Evolutionary conservation across 2,113 vertebrate species (phyloP), one percentile per base, ranked within the genome.

Genomic region (Syngnathoides biaculeatus): DNA sequence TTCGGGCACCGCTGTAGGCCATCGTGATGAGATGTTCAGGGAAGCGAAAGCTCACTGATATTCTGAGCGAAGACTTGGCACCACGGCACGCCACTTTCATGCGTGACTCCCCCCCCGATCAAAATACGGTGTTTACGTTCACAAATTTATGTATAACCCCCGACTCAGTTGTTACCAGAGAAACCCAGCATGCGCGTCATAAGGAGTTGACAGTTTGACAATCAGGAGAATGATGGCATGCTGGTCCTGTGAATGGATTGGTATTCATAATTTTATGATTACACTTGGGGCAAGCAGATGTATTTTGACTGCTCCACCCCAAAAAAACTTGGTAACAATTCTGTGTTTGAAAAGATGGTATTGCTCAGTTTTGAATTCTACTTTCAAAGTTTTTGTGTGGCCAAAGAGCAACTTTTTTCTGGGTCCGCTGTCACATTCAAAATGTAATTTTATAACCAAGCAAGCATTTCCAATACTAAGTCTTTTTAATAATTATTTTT

Each of bases 111-210:
- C 67, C 67, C 48, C 50, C 73, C 68, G 75, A 12, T 71, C 73
- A n/a, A 24, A 68, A 22, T 30, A 42, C 65, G 52, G 20, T 59
- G 24, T 64, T 26, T 63, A 19, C 65, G 15, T 52, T 76, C 38
- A 67, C 64, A 75, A 81, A 73, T 64, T 30, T 71, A 57, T 61
- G 45, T 66, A 70, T 17, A 40, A 68, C 66, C 48, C 48, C 69
- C 57, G 79, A 62, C 69, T 68, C 22, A 67, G 67, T 52, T 64
- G 85, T 88, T 67, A 64, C 89, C 82, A 67, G 83, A 72, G 86
- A 64, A 83, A 88, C 76, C 0, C 19, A 57, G 8, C 61, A 50
- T 43, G 67, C 68, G 55, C 59, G 60, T 68, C 71, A 30, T 30
- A 15, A 39, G 39, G 57, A 19, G 63, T 64, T 75, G 65, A 66